Percentiles rank a stretch among this genome's conserved stretches.
Evolutionary conservation across 2,797 vertebrate species (phyloP).

Genomic region (Rhynchonycteris naso): DNA sequence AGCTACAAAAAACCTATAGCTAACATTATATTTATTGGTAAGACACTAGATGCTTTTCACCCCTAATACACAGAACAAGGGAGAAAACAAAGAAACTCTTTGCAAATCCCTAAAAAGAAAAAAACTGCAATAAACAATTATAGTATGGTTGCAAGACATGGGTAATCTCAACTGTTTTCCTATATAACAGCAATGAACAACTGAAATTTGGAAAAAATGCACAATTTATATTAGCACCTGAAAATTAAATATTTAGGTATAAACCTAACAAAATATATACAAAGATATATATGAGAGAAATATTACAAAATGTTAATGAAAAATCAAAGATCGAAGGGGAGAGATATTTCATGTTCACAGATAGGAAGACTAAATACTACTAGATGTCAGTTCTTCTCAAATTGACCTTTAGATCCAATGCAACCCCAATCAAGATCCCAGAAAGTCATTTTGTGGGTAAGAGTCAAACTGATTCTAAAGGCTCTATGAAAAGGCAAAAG

Average conservation of each 20-base stretch:
- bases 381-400: background rate
- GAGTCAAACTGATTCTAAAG: background rate
- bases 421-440: background rate
- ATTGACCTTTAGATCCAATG: background rate
- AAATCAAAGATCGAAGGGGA: conserved; percentile 2
- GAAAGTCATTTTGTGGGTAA: background rate
- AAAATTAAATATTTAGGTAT: background rate
- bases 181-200: background rate
- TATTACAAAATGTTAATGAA: background rate
- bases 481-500: background rate
- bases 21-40: background rate
- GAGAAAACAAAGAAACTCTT: background rate
- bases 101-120: background rate
- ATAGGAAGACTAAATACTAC: background rate
- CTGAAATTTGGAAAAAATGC: background rate
- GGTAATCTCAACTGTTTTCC: background rate
- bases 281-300: background rate
- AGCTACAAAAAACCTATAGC: background rate
- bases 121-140: background rate
- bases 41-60: background rate
- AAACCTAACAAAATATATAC: background rate
- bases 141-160: background rate
- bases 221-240: background rate
- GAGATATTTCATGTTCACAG: background rate
- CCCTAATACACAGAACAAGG: background rate